phyloP scores from a whole-genome alignment of 1,140 invertebrate species.

The Epicauta chinensis region DNA sequence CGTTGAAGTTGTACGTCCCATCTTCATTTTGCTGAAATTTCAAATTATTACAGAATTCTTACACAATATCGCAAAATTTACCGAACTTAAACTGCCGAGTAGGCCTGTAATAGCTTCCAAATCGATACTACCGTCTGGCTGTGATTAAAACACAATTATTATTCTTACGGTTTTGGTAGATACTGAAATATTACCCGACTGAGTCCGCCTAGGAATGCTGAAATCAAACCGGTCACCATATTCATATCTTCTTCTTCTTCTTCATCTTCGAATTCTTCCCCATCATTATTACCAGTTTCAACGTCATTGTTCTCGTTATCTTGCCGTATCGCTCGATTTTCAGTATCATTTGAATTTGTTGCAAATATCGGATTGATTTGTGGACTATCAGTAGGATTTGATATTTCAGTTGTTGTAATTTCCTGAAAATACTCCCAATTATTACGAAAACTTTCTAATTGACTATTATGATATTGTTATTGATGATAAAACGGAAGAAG shows the following conservation, averaged over 20 bases:
- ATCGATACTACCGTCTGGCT: conserved; percentile 39
- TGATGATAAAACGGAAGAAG: too few relatives aligned
- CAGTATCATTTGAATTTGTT: not conserved
- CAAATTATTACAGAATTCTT: not conserved
- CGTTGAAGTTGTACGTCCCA: conserved; percentile 38
- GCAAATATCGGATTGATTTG: conserved; percentile 2
- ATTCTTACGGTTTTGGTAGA: not conserved
- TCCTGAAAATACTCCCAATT: conserved; percentile 4
- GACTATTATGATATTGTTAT: too few relatives aligned
- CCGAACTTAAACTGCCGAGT: conserved; percentile 43
- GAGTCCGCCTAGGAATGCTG: conserved; percentile 43
- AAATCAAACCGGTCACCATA: conserved; percentile 36
- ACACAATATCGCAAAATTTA: conserved; percentile 24
- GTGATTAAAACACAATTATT: conserved; percentile 13
- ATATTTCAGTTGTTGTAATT: not conserved
- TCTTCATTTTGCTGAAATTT: conserved; percentile 37
- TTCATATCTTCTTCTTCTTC: conserved; percentile 28
- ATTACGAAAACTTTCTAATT: too few relatives aligned
- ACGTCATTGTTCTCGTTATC: conserved; percentile 8
- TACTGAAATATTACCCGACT: conserved; percentile 37
- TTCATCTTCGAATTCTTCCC: conserved; percentile 21
- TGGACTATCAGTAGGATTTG: not conserved
- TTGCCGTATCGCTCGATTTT: not conserved
- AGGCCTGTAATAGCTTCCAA: conserved; percentile 36
- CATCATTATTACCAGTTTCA: conserved; percentile 8